Evolutionary conservation across 2,888 invertebrate species (phyloP), one percentile per base, ranked within the genome.

Genomic region (Eudemis profundana): DNA sequence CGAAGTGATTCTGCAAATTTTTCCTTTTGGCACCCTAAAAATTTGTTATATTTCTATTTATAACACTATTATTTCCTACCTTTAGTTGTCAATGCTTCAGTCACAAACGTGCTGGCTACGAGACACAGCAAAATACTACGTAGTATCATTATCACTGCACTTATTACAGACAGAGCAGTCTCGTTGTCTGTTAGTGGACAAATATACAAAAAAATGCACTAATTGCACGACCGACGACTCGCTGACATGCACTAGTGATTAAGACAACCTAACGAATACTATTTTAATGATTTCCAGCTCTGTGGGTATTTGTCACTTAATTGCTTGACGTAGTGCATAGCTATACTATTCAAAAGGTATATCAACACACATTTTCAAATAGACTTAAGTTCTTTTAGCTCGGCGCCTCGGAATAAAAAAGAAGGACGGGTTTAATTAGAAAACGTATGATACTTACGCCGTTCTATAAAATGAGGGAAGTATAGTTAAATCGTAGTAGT

Each of bases 251-350:
- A 8, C n/a, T 61, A 46, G 36, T 59, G 42, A 40, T 36, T 47
- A 47, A 23, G 14, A 54, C 29, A 14, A 50, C 29, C 8, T 42
- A 64, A 70, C 70, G 74, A 76, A 81, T 82, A 74, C 75, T 71
- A 69, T 61, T 72, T 71, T 83, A 81, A 86, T 85, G 78, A 78
- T 71, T 69, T 73, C 66, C 63, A 68, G 71, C 79, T 70, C 76
- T 74, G 73, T 74, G 73, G 77, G 78, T 80, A 84, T 80, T 84
- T 78, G 76, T 69, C 74, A 72, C 73, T 57, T 85, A 84, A 85
- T 85, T 81, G 74, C 69, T 54, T 72, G 76, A 76, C 73, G 73
- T 56, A 56, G 38, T 12, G 15, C 15, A 33, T 10, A 10, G 8
- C n/a, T 12, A 33, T 10, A 33, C 8, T 8, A 33, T 1, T 0